Evolutionary conservation across 2,888 invertebrate species (phyloP), one percentile per base, ranked within the genome.

Genomic region (Macroteleia sp.): DNA sequence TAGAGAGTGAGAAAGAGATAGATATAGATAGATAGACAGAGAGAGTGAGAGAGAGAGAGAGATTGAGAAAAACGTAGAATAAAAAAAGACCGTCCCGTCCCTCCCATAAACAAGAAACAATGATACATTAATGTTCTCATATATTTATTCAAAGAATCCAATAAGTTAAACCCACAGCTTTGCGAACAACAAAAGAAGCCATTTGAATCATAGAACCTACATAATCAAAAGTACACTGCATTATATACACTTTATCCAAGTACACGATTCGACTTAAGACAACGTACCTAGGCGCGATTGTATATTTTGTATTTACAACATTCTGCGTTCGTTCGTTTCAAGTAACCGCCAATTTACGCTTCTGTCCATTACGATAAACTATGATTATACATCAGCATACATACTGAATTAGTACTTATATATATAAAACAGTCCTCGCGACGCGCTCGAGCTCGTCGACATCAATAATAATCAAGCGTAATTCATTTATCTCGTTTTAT

Each of bases 131-230:
- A 76, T 57, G 64, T 64, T 64, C 19, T 62, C 46, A 70, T 44
- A 61, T 67, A 61, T 69, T 69, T 62, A 76, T 69, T 64, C 46
- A 34, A 64, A 66, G 36, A 71, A 57, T 78, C 70, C 64, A 78
- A 78, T 78, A 78, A 78, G 64, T 78, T 78, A 78, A 78, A 74
- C 74, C 74, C 64, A 69, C 66, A 75, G 64, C 78, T 88, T 88
- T 90, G 90, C 90, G 90, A 91, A 91, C 90, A 91, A 91, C 90
- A 89, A 90, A 91, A 91, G 86, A 91, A 91, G 90, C 91, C 88
- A 88, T 88, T 91, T 91, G 48, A 67, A 90, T 90, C 89, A 86
- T 90, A 87, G 88, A 86, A 88, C 88, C 90, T 91, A 91, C 83
- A 83, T 88, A 90, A 89, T 90, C 88, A 89, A 91, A 91, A 91